Conservation (phyloP, 2,888 invertebrate species). For the Agapetus fuscipes region DNA sequence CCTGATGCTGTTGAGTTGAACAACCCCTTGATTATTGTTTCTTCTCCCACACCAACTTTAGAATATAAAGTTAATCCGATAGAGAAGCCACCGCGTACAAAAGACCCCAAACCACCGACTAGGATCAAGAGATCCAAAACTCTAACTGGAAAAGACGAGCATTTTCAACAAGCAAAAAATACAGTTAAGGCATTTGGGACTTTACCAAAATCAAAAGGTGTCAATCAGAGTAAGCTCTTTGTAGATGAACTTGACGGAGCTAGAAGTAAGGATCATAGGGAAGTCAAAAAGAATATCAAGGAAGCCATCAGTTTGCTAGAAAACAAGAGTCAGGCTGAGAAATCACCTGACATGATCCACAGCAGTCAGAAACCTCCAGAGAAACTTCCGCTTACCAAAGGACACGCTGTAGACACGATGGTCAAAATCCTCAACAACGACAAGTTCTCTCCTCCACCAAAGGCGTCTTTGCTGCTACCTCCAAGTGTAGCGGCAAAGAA, state of each 20-base stretch:
- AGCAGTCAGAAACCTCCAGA: constrained; percentile 63
- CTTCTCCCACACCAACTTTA: constrained; percentile 21
- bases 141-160: constrained; percentile 14
- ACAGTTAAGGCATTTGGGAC: constrained; percentile 26
- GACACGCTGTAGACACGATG: constrained; percentile 66
- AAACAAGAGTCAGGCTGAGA: constrained; percentile 40
- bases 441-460: constrained; percentile 56
- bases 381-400: constrained; percentile 58
- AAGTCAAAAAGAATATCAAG: constrained; percentile 41
- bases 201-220: constrained; percentile 22
- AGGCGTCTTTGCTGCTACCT: constrained; percentile 51
- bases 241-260: constrained; percentile 36
- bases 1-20: constrained; percentile 15
- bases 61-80: constrained; percentile 40
- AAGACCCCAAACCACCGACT: constrained; percentile 37
- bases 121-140: constrained; percentile 30
- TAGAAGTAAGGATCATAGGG: constrained; percentile 30
- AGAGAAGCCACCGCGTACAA: constrained; percentile 35
- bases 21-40: neutral
- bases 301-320: constrained; percentile 42
- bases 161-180: constrained; percentile 23
- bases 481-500: constrained; percentile 53
- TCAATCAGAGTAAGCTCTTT: constrained; percentile 32
- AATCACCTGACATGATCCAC: constrained; percentile 52
- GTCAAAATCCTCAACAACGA: constrained; percentile 67